Conservation (phyloP, 2,797 vertebrate genomes). For the Myripristis jacobus region DNA sequence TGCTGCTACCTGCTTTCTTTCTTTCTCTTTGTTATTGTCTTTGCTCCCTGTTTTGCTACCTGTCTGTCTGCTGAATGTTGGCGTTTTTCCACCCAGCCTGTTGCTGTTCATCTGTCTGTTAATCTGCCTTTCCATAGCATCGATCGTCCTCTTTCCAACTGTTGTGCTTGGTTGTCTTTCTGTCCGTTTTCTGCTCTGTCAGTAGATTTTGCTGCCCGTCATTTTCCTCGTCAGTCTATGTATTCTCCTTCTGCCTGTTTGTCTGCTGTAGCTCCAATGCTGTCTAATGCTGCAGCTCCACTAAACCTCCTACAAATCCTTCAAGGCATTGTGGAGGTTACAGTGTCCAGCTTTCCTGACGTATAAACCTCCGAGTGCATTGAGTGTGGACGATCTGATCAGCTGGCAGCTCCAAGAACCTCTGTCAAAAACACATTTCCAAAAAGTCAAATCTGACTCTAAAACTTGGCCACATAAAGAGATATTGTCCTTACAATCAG, state of each 20-base stretch:
- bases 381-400: constrained; percentile 30
- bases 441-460: constrained; percentile 7
- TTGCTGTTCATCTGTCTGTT: constrained; percentile 24
- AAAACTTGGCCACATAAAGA: neutral
- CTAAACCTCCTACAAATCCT: constrained; percentile 60
- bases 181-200: constrained; percentile 21
- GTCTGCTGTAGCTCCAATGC: constrained; percentile 50
- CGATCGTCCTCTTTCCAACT: neutral
- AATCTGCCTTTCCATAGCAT: constrained; percentile 11
- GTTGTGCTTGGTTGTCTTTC: constrained; percentile 19
- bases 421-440: neutral
- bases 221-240: constrained; percentile 30
- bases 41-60: constrained; percentile 20
- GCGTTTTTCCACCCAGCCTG: neutral
- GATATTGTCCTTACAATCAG: constrained; percentile 15
- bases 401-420: constrained; percentile 66
- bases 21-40: constrained; percentile 17
- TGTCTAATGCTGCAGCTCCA: constrained; percentile 65
- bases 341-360: constrained; percentile 64
- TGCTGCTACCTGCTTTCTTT: constrained; percentile 48
- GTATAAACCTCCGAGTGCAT: constrained; percentile 33
- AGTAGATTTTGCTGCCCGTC: constrained; percentile 31
- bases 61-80: constrained; percentile 3
- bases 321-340: constrained; percentile 65
- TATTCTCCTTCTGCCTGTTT: constrained; percentile 9